A percentile compares a stretch with the other conserved stretches of the same genome.
These are phyloP conservation scores for Indicator maculatus DNA, from an alignment of 2,113 vertebrate species.

Conservation along the genomic window DNA sequence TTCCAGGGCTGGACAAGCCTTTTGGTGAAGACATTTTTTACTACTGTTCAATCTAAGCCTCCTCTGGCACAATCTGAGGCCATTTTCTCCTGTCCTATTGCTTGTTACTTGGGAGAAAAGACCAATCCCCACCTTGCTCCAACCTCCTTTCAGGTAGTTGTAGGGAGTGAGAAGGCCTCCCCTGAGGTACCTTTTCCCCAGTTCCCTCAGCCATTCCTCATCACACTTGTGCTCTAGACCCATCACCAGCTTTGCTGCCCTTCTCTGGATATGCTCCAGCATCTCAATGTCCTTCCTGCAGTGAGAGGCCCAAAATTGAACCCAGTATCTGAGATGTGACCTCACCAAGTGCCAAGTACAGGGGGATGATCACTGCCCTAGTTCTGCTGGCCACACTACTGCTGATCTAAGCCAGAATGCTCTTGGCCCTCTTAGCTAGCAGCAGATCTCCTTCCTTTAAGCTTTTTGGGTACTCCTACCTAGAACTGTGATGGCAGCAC, in stretches of 20 bases:
- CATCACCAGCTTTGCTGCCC: background rate
- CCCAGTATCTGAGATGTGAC: no score
- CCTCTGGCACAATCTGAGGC: no score
- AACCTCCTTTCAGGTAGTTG: background rate
- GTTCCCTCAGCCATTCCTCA: background rate
- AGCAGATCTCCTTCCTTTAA: background rate
- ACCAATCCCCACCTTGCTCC: no score
- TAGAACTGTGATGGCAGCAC: accelerated
- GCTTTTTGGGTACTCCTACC: accelerated
- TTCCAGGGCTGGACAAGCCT: background rate
- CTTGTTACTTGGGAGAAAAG: no score
- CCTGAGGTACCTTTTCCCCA: background rate
- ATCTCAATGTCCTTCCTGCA: no score
- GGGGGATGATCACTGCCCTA: no score
- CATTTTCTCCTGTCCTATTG: no score
- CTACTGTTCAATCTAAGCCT: no score
- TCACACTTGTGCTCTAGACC: background rate
- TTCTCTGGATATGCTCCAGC: no score
- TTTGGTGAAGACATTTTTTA: background rate
- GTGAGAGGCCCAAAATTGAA: no score
- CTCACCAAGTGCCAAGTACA: no score
- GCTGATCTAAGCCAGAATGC: background rate
- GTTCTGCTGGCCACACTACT: no score
- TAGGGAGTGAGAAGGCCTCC: background rate
- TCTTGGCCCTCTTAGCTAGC: background rate